These are phyloP conservation scores for Hemistola chrysoprasaria DNA, from an alignment of 2,888 invertebrate genomes.

Conservation along the genomic window DNA sequence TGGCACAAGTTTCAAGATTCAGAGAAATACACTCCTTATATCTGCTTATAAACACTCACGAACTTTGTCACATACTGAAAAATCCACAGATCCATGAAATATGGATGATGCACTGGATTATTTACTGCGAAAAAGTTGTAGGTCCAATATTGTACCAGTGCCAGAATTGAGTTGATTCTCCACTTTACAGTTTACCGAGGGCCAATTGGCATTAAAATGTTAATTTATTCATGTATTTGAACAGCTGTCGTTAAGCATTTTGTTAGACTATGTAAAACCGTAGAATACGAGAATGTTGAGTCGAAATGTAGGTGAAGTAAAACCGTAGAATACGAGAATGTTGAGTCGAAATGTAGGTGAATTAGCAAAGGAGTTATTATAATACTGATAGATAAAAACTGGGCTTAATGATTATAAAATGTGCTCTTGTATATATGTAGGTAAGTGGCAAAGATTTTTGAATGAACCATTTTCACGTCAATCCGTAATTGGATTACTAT, in stretches of 20 bases:
- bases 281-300: too few species aligned
- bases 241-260: constrained; percentile 15
- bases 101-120: background rate
- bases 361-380: too few species aligned
- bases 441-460: too few species aligned
- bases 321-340: too few species aligned
- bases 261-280: background rate
- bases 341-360: too few species aligned
- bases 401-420: too few species aligned
- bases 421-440: too few species aligned
- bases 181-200: constrained; percentile 12
- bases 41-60: background rate
- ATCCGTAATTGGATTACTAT: too few species aligned
- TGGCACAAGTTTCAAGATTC: constrained; percentile 3
- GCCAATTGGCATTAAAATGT: constrained; percentile 21
- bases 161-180: constrained; percentile 6
- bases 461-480: too few species aligned
- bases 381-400: too few species aligned
- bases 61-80: constrained; percentile 8
- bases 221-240: constrained; percentile 16
- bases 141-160: background rate
- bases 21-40: background rate
- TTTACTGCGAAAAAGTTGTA: constrained; percentile 2
- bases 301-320: too few species aligned
- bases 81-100: too few species aligned